phyloP scores from a whole-genome alignment of 1,140 invertebrate genomes.

The Scaptomyza montana region DNA sequence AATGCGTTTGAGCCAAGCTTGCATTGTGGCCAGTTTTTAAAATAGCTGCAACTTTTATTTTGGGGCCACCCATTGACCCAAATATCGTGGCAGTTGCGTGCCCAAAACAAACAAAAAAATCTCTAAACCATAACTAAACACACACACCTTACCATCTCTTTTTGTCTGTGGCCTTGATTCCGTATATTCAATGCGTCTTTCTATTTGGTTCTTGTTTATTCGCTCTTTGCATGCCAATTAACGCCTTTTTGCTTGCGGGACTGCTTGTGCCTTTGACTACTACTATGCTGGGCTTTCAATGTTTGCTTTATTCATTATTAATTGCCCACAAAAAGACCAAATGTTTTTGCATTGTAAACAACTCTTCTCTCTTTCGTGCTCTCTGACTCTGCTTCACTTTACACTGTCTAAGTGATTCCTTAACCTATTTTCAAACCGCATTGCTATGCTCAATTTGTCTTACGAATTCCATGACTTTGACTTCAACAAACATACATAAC shows the following conservation, averaged over 20 bases:
- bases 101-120: slow-evolving; percentile 49
- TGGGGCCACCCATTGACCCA: slow-evolving; percentile 71
- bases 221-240: slow-evolving; percentile 59
- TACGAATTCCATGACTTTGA: slow-evolving; percentile 46
- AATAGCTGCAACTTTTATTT: slow-evolving; percentile 30
- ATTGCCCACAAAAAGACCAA: slow-evolving; percentile 56
- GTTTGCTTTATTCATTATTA: slow-evolving; percentile 58
- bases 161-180: slow-evolving; percentile 70
- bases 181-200: neutral
- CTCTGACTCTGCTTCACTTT: neutral
- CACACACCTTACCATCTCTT: slow-evolving; percentile 22
- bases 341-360: slow-evolving; percentile 24
- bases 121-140: neutral
- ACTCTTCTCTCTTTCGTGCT: neutral
- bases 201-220: slow-evolving; percentile 7
- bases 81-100: slow-evolving; percentile 51
- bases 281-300: slow-evolving; percentile 22
- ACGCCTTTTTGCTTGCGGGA: slow-evolving; percentile 40
- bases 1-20: slow-evolving; percentile 62
- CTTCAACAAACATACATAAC: slow-evolving; percentile 13
- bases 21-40: neutral
- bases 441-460: slow-evolving; percentile 40
- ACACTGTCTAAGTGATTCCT: slow-evolving; percentile 1
- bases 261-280: slow-evolving; percentile 20
- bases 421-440: slow-evolving; percentile 48